Conservation (phyloP, 2,113 vertebrate species). For the Bucco capensis region DNA sequence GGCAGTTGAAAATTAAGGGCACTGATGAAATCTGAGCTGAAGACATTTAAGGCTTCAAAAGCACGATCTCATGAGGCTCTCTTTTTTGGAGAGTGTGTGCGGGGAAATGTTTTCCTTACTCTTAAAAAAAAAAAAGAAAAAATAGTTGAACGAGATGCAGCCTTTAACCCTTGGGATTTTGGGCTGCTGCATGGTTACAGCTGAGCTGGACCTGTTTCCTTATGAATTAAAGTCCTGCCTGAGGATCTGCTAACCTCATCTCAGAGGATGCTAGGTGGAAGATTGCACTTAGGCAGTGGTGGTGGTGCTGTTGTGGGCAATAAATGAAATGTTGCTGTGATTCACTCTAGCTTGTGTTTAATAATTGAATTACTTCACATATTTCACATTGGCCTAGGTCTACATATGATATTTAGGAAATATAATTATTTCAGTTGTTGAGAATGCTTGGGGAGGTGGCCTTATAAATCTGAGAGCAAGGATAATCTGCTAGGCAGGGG, state of each 20-base stretch:
- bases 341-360: neutral
- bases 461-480: neutral
- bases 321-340: neutral
- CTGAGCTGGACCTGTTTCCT: neutral
- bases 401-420: neutral
- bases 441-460: neutral
- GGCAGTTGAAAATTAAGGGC: neutral
- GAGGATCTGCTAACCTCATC: neutral
- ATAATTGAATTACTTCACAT: neutral
- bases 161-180: neutral
- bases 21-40: neutral
- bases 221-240: neutral
- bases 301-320: neutral
- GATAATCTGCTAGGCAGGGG: conserved; percentile 15
- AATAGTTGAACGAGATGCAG: neutral
- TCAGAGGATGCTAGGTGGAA: neutral
- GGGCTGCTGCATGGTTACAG: neutral
- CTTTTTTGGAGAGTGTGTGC: neutral
- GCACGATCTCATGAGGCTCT: neutral
- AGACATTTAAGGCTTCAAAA: neutral
- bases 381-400: neutral
- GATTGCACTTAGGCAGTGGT: neutral
- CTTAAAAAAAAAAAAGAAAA: neutral
- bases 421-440: neutral
- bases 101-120: neutral